A percentile compares a stretch with the other conserved stretches of the same genome.
phyloP scores from a whole-genome alignment of 2,113 vertebrate genomes.

The Microtus ochrogaster region DNA sequence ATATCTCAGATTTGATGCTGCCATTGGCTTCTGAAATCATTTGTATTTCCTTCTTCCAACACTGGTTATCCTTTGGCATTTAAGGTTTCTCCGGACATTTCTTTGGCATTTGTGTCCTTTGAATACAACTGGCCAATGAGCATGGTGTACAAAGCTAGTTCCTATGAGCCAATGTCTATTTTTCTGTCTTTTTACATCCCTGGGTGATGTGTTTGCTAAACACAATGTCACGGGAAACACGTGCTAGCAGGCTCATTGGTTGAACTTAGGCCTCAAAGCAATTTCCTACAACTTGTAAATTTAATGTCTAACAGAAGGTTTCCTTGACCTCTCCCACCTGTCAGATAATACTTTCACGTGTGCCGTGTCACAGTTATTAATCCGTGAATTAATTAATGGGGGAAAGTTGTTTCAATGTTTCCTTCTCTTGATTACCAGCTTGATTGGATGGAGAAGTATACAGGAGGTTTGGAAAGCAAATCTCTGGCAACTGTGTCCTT shows the following conservation, averaged over 20 bases:
- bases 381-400: not conserved
- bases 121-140: not conserved
- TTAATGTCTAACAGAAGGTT: not conserved
- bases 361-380: not conserved
- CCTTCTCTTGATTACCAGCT: conserved; percentile 30
- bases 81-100: not conserved
- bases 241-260: not conserved
- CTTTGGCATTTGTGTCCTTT: not conserved
- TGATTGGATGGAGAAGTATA: not conserved
- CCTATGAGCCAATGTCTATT: accelerated
- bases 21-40: not conserved
- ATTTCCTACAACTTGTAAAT: conserved; percentile 12
- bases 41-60: not conserved
- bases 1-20: not conserved
- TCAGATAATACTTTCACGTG: not conserved
- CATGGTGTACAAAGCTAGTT: not conserved
- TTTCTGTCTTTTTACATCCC: not conserved
- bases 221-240: not conserved
- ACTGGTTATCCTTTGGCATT: not conserved
- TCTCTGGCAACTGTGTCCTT: not conserved
- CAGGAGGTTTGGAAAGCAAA: not conserved
- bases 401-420: not conserved
- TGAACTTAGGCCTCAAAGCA: not conserved
- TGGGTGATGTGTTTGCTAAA: not conserved
- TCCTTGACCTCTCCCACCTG: not conserved